phyloP scores from a whole-genome alignment of 1,140 invertebrate genomes.

The Antheraea mylitta region DNA sequence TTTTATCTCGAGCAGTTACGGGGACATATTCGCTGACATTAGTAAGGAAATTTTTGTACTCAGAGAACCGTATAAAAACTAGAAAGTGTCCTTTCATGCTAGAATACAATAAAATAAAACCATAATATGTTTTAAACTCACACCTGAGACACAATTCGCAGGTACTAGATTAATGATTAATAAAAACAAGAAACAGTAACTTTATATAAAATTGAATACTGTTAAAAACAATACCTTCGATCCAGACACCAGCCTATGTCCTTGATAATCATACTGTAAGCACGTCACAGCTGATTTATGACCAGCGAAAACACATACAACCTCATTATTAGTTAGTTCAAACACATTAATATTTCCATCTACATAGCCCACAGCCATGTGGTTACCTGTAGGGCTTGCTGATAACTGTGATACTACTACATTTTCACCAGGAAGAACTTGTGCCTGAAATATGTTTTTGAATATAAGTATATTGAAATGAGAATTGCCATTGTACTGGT shows the following conservation, averaged over 20 bases:
- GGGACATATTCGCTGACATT: too few species aligned
- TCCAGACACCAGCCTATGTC: slow-evolving; percentile 91
- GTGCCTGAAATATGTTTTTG: slow-evolving; percentile 73
- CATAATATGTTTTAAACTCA: too few species aligned
- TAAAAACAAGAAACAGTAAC: too few species aligned
- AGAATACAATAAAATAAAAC: too few species aligned
- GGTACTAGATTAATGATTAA: too few species aligned
- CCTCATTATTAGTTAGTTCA: slow-evolving; percentile 84
- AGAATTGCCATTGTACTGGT: not conserved
- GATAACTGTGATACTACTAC: slow-evolving; percentile 86
- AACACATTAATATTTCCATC: slow-evolving; percentile 94
- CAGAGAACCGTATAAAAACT: too few species aligned
- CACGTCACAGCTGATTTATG: slow-evolving; percentile 93
- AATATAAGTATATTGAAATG: not conserved
- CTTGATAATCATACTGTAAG: slow-evolving; percentile 89
- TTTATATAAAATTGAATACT: not conserved
- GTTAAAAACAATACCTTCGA: slow-evolving; percentile 83
- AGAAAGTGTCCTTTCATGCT: too few species aligned
- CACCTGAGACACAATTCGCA: too few species aligned
- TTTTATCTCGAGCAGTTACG: too few species aligned
- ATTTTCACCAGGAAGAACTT: slow-evolving; percentile 88
- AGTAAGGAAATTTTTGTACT: too few species aligned
- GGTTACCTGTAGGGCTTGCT: slow-evolving; percentile 85
- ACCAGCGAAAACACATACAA: slow-evolving; percentile 90
- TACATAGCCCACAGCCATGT: slow-evolving; percentile 94